Evolutionary conservation across 2,797 vertebrate genomes (phyloP), one percentile per base, ranked within the genome.

Genomic region (Sebastes aleutianus): DNA sequence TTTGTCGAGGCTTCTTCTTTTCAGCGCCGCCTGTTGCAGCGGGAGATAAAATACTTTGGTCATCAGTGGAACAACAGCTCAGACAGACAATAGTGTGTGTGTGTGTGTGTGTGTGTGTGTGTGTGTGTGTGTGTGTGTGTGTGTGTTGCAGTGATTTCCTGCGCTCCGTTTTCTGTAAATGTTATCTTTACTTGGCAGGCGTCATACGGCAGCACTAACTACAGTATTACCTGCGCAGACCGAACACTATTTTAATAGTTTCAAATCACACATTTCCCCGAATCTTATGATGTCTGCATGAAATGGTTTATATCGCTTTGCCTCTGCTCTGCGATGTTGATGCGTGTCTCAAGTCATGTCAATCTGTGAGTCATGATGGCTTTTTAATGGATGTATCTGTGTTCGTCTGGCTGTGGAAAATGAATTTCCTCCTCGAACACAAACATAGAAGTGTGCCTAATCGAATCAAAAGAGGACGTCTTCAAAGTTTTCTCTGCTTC

Each of bases 151-250:
- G 77, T 76, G 86, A 76, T 80, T 64, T 70, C 29, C 67, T 56
- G 58, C 31, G 31, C 1, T 11, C 26, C 18, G 22, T 20, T 64
- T 70, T 56, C 75, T 69, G 59, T 47, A 74, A 87, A 81, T 89
- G 92, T 91, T 92, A 93, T 93, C 90, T 87, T 39, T 50, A 29
- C 57, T 78, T n/a, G 26, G 29, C 91, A 91, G 87, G 78, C 82
- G 1, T 85, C 70, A 27, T 18, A 24, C 71, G 61, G 56, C 71
- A 64, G 57, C 53, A 14, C 56, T 65, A 24, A 39, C 67, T 63
- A n/a, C 54, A 34, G 57, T 24, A 26, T 59, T n/a, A 14, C n/a
- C 14, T 13, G 59, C 61, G 62, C 16, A 65, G 68, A 34, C 29
- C 10, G 43, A 67, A 36, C 9, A 13, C 18, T 1, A 8, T 8